phyloP scores from a whole-genome alignment of 2,113 vertebrate species.

The Euleptes europaea region DNA sequence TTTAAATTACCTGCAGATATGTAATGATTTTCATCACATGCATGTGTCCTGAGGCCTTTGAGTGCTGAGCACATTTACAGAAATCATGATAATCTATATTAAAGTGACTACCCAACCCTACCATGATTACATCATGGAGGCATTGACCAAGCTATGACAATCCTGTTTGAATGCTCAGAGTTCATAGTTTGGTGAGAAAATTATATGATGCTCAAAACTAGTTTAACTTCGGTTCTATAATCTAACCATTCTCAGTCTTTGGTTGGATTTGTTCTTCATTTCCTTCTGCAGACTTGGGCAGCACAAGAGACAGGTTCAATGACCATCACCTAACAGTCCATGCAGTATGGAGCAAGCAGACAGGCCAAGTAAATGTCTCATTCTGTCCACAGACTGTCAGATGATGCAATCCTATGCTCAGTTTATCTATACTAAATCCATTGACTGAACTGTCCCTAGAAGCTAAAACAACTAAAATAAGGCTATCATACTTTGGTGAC shows the following conservation, averaged over 20 bases:
- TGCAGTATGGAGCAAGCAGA: not conserved
- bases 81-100: too few species aligned
- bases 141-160: not conserved
- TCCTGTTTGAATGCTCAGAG: not conserved
- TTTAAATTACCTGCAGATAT: too few species aligned
- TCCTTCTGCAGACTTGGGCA: not conserved
- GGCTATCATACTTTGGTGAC: too few species aligned
- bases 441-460: too few species aligned
- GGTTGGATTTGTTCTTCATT: not conserved
- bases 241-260: not conserved
- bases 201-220: not conserved
- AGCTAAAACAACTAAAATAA: too few species aligned
- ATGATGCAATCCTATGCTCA: too few species aligned
- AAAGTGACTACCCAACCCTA: too few species aligned
- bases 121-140: too few species aligned
- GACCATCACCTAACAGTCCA: not conserved
- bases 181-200: not conserved
- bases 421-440: too few species aligned
- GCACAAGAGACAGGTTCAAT: not conserved
- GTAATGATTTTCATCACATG: too few species aligned
- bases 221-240: not conserved
- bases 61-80: too few species aligned
- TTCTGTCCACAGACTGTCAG: not conserved
- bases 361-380: not conserved
- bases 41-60: too few species aligned